phyloP scores from a whole-genome alignment of 2,888 invertebrate genomes.

The Cyclophora punctaria region DNA sequence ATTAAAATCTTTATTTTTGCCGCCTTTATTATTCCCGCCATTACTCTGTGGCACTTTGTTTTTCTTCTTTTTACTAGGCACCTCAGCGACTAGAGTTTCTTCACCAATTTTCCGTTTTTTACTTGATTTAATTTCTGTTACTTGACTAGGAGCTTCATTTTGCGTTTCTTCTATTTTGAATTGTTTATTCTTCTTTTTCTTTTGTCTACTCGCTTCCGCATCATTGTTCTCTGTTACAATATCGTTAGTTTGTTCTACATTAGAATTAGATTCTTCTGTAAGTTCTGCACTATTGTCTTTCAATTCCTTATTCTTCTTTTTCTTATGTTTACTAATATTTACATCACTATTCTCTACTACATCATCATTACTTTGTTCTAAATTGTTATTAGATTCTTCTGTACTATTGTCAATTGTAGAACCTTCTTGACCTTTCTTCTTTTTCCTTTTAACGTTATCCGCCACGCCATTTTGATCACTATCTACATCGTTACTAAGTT shows the following conservation, averaged over 20 bases:
- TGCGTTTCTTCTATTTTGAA: conserved; percentile 36
- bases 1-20: conserved; percentile 17
- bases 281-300: not conserved
- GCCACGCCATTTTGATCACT: not conserved
- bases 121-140: conserved; percentile 17
- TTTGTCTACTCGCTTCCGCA: conserved; percentile 11
- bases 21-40: conserved; percentile 7
- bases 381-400: not conserved
- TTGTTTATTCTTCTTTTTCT: conserved; percentile 26
- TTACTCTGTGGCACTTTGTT: conserved; percentile 9
- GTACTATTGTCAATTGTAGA: too few relatives aligned
- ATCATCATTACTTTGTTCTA: conserved; percentile 6
- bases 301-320: conserved; percentile 11
- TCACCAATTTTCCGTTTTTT: conserved; percentile 23
- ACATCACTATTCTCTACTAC: conserved; percentile 10
- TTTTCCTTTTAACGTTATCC: conserved; percentile 9
- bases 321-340: conserved; percentile 13
- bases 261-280: not conserved
- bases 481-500: conserved; percentile 8
- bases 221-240: not conserved
- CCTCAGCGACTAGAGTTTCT: conserved; percentile 9
- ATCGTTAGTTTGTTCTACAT: conserved; percentile 3
- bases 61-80: conserved; percentile 29
- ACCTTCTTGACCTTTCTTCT: conserved; percentile 12
- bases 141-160: conserved; percentile 33